Base-by-base conservation (phyloP, 2,888 invertebrate genomes). In the Lithodes maja region DNA sequence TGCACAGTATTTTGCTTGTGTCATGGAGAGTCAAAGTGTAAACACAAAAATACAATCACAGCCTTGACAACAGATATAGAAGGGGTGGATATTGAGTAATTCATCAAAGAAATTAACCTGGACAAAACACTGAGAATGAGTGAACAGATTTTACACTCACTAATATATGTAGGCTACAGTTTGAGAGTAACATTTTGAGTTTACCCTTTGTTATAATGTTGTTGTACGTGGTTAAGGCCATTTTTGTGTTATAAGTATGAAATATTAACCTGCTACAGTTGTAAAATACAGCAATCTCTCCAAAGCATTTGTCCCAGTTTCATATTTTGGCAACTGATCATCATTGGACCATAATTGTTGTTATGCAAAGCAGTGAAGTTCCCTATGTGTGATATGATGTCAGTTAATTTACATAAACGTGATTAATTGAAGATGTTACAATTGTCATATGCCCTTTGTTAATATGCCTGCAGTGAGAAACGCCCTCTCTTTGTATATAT, bases 1-100 rank as follows among this genome's bases (percentile, higher is more conserved):
- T 78, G 78, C 52, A 78, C 78, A 78, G 78, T 49, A 78, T n/a
- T 74, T 5, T 74, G 74, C 17, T 74, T 74, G 74, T 74, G 74
- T n/a, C 74, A 74, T 74, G 74, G 74, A 74, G 74, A 74, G 74
- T 15, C 49, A 49, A 77, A 77, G 75, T 77, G 2, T 77, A 17
- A 49, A n/a, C 17, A 77, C 49, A 49, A 77, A 77, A 33, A 77
- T 9, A 61, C 9, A 61, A 12, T 61, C 0, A 77, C 9, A 17
- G 49, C 33, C 7, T 33, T 77, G 75, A 12, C 2, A 77, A 49
- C 49, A 77, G 17, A 77, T 33, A 49, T 77, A 77, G 49, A 77
- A 49, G 75, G 49, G 2, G 17, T 33, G 17, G 49, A 77, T 33
- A 77, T 17, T 77, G 75, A 7, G 17, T 77, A 2, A 77, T 33